Percentiles rank a stretch among this genome's conserved stretches.
Evolutionary conservation across 2,888 invertebrate genomes (phyloP).

Genomic region (Orgyia antiqua): DNA sequence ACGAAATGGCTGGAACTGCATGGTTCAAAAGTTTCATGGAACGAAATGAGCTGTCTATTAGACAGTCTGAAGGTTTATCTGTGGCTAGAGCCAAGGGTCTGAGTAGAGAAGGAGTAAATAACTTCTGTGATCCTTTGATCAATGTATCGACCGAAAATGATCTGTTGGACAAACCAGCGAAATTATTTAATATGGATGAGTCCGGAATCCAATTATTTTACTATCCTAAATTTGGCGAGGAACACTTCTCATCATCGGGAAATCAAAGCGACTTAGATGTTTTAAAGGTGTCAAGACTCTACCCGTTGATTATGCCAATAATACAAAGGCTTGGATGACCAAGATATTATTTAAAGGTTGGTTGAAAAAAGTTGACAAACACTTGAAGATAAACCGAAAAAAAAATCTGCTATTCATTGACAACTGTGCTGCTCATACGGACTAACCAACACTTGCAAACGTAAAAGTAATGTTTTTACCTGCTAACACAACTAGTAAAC

Average conservation of each 20-base stretch:
- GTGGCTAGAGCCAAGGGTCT: constrained; percentile 4
- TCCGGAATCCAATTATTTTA: constrained; percentile 40
- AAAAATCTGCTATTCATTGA: constrained; percentile 2
- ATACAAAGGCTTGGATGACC: constrained; percentile 1
- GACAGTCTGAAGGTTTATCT: background rate
- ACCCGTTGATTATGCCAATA: too few species aligned
- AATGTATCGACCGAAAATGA: constrained; percentile 15
- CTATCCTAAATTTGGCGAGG: too few species aligned
- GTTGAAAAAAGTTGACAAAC: constrained; percentile 1
- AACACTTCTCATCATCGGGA: too few species aligned
- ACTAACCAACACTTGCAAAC: background rate
- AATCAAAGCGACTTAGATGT: constrained; percentile 5
- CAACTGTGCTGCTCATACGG: constrained; percentile 3
- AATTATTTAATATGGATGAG: constrained; percentile 44
- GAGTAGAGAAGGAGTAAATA: constrained; percentile 24
- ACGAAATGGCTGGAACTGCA: background rate
- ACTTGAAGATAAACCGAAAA: background rate
- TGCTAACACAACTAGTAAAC: constrained; percentile 8
- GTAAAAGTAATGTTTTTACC: constrained; percentile 1
- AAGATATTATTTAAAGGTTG: background rate
- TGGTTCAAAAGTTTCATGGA: constrained; percentile 2
- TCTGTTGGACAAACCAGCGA: constrained; percentile 23
- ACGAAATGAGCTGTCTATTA: background rate
- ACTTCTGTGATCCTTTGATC: constrained; percentile 23
- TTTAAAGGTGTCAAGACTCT: constrained; percentile 1